phyloP scores from a whole-genome alignment of 2,113 vertebrate species.

The Neolamprologus cancellatus region DNA sequence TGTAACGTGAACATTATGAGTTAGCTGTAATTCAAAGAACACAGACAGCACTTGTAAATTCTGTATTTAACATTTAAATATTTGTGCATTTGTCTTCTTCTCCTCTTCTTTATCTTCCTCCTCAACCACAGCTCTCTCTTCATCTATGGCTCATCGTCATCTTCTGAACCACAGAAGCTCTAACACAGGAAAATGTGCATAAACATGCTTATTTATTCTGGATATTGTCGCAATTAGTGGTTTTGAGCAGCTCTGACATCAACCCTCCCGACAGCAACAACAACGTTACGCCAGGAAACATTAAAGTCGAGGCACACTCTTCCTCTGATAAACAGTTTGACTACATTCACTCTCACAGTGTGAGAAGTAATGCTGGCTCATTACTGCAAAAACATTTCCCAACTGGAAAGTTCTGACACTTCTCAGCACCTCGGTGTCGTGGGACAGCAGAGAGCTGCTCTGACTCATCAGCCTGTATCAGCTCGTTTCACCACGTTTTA shows the following conservation, averaged over 20 bases:
- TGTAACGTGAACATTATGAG: not conserved
- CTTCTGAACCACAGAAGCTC: not conserved
- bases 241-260: not conserved
- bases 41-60: not conserved
- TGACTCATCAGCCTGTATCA: not conserved
- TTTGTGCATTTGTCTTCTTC: not conserved
- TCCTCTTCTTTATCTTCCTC: not conserved
- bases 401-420: not conserved
- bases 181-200: not conserved
- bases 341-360: not conserved
- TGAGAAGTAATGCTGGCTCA: not conserved
- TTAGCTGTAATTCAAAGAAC: not conserved
- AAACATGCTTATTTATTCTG: not conserved
- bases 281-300: not conserved
- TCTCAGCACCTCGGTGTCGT: not conserved
- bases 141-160: not conserved
- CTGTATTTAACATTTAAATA: not conserved
- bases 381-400: not conserved
- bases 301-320: not conserved
- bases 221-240: not conserved
- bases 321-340: not conserved
- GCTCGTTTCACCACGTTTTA: too few species aligned
- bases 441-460: not conserved
- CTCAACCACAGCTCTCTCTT: not conserved
- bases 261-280: not conserved